Evolutionary conservation across 2,888 invertebrate species (phyloP), one percentile per base, ranked within the genome.

Genomic region (Autographa gamma): DNA sequence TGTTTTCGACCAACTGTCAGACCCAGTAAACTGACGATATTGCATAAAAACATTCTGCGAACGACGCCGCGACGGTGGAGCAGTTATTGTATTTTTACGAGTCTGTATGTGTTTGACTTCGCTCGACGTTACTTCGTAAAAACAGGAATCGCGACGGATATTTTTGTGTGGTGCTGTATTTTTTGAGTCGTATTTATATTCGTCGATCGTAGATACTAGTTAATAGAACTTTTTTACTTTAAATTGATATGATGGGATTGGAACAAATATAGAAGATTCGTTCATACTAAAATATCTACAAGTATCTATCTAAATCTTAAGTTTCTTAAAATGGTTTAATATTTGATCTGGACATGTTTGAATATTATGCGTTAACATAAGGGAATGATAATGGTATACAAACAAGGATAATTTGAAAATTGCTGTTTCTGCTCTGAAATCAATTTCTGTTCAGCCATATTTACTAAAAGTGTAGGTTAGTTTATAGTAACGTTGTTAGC

Each of bases 71-170:
- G 48, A 63, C 63, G 34, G 14, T 4, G 31, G 18, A 34, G 7
- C 48, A 18, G 60, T 63, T 60, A 34, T 25, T 43, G 18, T 52
- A 16, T 60, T 77, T 74, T 77, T 77, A 77, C 25, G 73, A 63
- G 54, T 18, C 11, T 59, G 18, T 38, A 58, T 52, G 5, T 56
- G 58, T 69, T 19, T 41, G 19, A 54, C 18, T 61, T 52, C 9
- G 38, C 16, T 43, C 34, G 43, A 60, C 54, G 43, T 31, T 18
- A 32, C 52, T 13, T 31, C n/a, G 41, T 13, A 60, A 60, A 69
- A 63, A 61, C 60, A 11, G 0, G 18, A 63, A n/a, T 18, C 52
- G 18, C 19, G 19, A n/a, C 38, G 41, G 56, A 34, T 60, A 76
- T 61, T 58, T 74, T 69, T 7, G 54, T 63, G 52, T 38, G 56